phyloP scores from a whole-genome alignment of 2,113 vertebrate species.

The Sminthopsis crassicaudata region DNA sequence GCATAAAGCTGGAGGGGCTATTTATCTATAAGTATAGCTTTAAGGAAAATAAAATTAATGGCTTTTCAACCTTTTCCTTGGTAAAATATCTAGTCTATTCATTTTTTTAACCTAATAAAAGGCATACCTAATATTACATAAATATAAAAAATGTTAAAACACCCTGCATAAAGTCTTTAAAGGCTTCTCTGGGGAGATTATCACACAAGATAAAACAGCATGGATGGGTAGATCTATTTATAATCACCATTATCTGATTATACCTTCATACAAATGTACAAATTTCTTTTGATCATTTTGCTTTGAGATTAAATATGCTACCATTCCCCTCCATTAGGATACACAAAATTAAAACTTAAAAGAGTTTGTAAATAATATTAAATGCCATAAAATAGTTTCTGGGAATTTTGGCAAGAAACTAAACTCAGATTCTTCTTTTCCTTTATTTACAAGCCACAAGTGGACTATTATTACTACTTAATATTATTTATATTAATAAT shows the following conservation, averaged over 20 bases:
- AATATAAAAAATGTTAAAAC: background rate
- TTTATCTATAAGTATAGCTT: background rate
- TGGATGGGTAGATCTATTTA: background rate
- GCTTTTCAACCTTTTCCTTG: background rate
- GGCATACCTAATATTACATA: background rate
- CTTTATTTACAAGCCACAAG: conserved; percentile 19
- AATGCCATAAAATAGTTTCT: too few species aligned
- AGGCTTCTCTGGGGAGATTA: background rate
- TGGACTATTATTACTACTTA: background rate
- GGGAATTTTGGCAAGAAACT: background rate
- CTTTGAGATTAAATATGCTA: background rate
- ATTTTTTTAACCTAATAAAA: background rate
- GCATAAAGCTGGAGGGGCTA: background rate
- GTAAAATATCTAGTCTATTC: background rate
- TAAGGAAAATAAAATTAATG: background rate
- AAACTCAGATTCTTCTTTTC: background rate
- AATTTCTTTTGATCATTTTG: background rate
- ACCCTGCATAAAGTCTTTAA: background rate
- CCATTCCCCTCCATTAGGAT: background rate
- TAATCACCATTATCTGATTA: background rate
- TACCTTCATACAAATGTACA: background rate
- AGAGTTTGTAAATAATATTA: too few species aligned
- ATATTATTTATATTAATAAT: too few species aligned
- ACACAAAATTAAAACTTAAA: background rate
- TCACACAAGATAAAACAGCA: background rate